Evolutionary conservation across 64 coral and sea anemone genomes (phyloP), one percentile per base, ranked within the genome.

Genomic region (Cladopsammia gracilis): DNA sequence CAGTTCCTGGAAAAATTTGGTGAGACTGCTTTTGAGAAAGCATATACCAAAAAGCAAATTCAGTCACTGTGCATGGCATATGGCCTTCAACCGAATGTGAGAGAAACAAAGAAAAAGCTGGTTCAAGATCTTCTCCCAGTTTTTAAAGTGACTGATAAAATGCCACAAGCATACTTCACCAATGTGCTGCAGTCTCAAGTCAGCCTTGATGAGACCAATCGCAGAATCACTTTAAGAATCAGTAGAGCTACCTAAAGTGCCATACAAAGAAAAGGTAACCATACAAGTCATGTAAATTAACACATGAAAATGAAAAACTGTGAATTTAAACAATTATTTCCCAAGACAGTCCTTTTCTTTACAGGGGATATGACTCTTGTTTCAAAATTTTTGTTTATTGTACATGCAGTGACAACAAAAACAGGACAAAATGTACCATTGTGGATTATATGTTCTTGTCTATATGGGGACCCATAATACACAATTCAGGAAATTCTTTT

Each of bases 1-100:
- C 59, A 61, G 50, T 90, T 64, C 49, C 20, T 90, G 8, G 53
- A 64, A 22, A 79, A 90, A 34, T 90, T 80, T 79, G 76, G 88
- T 0, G 60, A 79, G 20, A 10, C 25, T 16, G 77, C 88, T 52
- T 90, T 90, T 58, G 22, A 47, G 1, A 78, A 81, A 81, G 44
- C 19, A 50, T 80, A 79, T n/a, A 90, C 42, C 4, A 90, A 59
- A 44, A 4, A 13, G 5, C 58, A 90, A 19, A 48, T 90, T 14
- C 25, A 79, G 25, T 48, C 10, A 18, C 49, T 90, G 2, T 80
- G 88, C 61, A 66, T 79, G 58, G 88, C 61, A 64, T 90, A 90
- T 90, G 88, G 75, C 48, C 59, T 80, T 62, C 23, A 25, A 5
- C 25, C 8, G 0, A 90, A 52, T 20, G 7, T 4, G 0, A 68